Conservation (phyloP, 2,797 vertebrate genomes). For the Xiphophorus birchmanni region DNA sequence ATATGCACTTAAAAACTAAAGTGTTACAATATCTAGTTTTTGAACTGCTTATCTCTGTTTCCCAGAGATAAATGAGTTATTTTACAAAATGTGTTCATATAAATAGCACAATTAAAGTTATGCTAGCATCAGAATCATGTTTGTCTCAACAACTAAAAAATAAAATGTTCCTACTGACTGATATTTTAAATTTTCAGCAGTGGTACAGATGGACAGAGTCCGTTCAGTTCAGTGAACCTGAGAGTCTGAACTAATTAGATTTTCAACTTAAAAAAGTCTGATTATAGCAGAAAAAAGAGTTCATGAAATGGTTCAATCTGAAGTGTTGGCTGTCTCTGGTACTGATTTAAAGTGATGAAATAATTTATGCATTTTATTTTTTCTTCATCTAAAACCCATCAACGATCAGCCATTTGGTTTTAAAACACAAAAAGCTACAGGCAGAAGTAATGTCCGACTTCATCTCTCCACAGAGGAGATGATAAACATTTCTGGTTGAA, state of each 20-base stretch:
- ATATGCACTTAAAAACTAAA: too few species aligned
- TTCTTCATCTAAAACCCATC: background rate
- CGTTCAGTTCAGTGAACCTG: too few species aligned
- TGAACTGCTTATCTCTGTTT: background rate
- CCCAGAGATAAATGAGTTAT: background rate
- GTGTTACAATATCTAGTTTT: too few species aligned
- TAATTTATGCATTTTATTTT: background rate
- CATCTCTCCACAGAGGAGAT: slow-evolving; percentile 21
- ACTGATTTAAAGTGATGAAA: background rate
- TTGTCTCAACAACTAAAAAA: background rate
- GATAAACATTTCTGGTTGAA: slow-evolving; percentile 22
- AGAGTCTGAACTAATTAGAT: background rate
- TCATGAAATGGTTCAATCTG: background rate
- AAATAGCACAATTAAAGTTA: too few species aligned
- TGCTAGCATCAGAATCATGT: too few species aligned
- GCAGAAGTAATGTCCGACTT: slow-evolving; percentile 16
- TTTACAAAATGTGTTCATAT: background rate
- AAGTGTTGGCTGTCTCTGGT: background rate
- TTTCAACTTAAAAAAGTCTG: background rate
- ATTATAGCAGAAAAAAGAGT: background rate
- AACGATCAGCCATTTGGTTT: background rate
- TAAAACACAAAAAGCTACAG: slow-evolving; percentile 1
- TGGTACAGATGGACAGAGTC: too few species aligned
- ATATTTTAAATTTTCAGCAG: too few species aligned
- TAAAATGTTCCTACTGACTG: background rate